Percentiles rank a stretch among this genome's conserved stretches.
Conservation (phyloP, 2,113 vertebrate species). For the Oryzias woworae region DNA sequence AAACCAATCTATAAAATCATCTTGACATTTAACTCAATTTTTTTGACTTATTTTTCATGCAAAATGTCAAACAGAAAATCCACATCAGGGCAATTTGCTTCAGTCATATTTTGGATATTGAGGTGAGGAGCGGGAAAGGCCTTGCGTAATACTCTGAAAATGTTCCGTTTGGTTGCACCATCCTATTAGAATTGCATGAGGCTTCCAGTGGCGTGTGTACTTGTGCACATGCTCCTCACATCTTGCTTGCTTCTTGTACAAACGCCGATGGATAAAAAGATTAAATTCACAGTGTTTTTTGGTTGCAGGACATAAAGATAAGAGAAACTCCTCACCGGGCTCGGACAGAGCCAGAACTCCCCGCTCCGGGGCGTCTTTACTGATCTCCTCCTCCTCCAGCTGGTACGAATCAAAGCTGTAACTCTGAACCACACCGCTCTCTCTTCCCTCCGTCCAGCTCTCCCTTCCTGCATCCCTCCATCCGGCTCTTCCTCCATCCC, state of each 20-base stretch:
- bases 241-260: not conserved
- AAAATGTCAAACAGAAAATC: too few relatives aligned
- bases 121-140: not conserved
- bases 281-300: too few relatives aligned
- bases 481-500: slow-evolving; percentile 50
- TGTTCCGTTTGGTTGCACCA: not conserved
- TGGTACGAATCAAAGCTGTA: slow-evolving; percentile 93
- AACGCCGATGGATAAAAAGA: too few relatives aligned
- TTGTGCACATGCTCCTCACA: not conserved
- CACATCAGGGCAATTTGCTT: too few relatives aligned
- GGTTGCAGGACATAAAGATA: slow-evolving; percentile 17
- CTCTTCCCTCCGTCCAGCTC: slow-evolving; percentile 66
- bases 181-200: not conserved
- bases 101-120: not conserved
- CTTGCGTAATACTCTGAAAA: not conserved
- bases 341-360: slow-evolving; percentile 84
- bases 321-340: slow-evolving; percentile 78
- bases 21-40: too few relatives aligned
- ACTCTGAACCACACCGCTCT: slow-evolving; percentile 86
- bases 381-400: slow-evolving; percentile 86
- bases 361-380: slow-evolving; percentile 80
- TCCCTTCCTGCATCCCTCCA: slow-evolving; percentile 63
- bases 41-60: too few relatives aligned
- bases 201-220: not conserved
- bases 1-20: too few relatives aligned